Base-by-base conservation (phyloP, 2,797 vertebrate species). In the Mastacembelus armatus region DNA sequence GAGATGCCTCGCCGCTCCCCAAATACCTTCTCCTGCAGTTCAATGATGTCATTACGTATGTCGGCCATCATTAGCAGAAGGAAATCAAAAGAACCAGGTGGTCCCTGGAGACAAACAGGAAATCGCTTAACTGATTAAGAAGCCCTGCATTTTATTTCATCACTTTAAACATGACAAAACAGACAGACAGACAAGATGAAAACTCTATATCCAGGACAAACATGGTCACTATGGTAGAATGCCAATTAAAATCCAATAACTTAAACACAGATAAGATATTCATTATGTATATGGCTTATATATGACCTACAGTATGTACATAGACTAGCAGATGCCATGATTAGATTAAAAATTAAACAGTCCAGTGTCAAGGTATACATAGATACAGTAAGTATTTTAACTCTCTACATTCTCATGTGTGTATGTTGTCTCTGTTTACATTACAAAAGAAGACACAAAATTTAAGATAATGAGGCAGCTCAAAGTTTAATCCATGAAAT, bases 41-140 rank as follows among this genome's bases (percentile, higher is more conserved):
- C 94, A 14, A 91, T 92, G 59, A 94, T 95, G 83, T 94, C 93
- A 1, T 93, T 92, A 19, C 91, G 92, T 74, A 95, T 91, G 84
- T 95, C 93, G 0, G 93, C 93, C 91, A 94, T 94, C 92, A 95
- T 93, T 44, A 95, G 87, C 27, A 95, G 72, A 4, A 95, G 91
- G 85, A 95, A 94, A 86, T 94, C 93, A 1, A 94, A 94, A 18
- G 93, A 94, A 48, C 94, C 94, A 0, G 94, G 94, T 1, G 94
- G 92, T 36, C 94, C 94, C 94, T 95, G 77, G 19, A 30, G 54
- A 66, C 30, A 63, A 30, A 54, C 3, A n/a, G 43, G 4, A 45
- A 44, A 49, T 16, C 15, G 39, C 48, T 45, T 18, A 27, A 49
- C 16, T 49, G 14, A 51, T 54, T 63, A 47, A 42, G 14, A 38